phyloP scores from a whole-genome alignment of 2,113 vertebrate genomes.

The Nematolebias whitei region DNA sequence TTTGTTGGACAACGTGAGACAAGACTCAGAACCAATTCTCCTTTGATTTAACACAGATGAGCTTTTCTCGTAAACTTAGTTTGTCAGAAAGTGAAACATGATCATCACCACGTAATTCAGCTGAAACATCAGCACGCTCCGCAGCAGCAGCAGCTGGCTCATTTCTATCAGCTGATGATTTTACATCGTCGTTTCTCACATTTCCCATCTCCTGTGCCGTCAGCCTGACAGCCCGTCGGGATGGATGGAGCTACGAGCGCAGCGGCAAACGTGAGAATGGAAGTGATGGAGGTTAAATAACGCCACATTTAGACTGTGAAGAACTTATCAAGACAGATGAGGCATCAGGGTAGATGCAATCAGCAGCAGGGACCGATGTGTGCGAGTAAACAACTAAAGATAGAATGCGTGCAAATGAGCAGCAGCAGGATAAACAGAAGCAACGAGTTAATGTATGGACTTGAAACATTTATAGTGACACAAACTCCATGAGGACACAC shows the following conservation, averaged over 20 bases:
- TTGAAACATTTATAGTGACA: neutral
- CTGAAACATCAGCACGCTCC: neutral
- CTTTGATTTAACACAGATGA: neutral
- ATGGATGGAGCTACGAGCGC: slow-evolving; percentile 4
- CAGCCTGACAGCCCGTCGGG: slow-evolving; percentile 8
- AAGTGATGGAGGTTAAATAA: slow-evolving; percentile 27
- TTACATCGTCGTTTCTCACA: slow-evolving; percentile 2
- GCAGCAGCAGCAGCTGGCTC: neutral
- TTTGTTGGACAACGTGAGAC: neutral
- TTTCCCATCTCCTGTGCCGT: slow-evolving; percentile 10
- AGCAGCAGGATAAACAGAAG: neutral
- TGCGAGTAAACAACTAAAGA: slow-evolving; percentile 5
- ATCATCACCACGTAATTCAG: slow-evolving; percentile 3
- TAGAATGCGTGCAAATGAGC: slow-evolving; percentile 1
- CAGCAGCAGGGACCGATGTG: neutral
- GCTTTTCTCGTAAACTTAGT: neutral
- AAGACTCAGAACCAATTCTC: neutral
- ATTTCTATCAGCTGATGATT: neutral
- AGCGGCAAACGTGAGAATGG: slow-evolving; percentile 6
- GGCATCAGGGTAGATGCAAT: slow-evolving; percentile 7
- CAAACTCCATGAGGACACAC: neutral
- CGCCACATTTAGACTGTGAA: slow-evolving; percentile 13
- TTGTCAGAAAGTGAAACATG: neutral
- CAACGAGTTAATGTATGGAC: neutral
- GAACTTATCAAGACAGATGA: slow-evolving; percentile 14